Base-by-base conservation (phyloP, 1,140 invertebrate species). In the Drosophila mojavensis region DNA sequence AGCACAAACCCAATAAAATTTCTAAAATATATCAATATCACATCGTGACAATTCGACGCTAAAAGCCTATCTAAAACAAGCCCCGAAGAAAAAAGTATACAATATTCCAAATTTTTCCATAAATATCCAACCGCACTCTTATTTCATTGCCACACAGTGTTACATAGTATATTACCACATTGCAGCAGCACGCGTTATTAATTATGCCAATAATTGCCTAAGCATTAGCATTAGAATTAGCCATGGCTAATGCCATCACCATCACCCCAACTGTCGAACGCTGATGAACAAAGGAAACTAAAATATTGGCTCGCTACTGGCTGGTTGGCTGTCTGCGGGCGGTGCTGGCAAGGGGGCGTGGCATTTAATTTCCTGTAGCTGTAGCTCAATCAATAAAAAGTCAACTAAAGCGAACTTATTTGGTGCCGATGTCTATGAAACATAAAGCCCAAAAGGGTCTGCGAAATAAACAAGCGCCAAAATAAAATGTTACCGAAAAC, bases 361-460 rank as follows among this genome's bases (percentile, higher is more conserved):
- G 72, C 76, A 82, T 88, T 86, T 86, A 88, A 88, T 88, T 86
- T 86, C 83, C 82, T 88, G 82, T 75, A 61, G 47, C 64, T 55
- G 54, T 68, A 39, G 36, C 36, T 39, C 55, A 75, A 68, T 69
- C 63, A 88, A 86, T 85, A 85, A 78, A 69, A 71, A 70, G 30
- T 60, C 64, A 88, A 88, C 83, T 83, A 83, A 86, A 77, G 50
- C 54, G 58, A 62, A 73, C 82, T 76, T 66, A 79, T 76, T 81
- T 75, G 75, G 56, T 70, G 82, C 60, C 75, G 81, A 86, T 88
- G 69, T 68, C 65, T 62, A 43, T 24, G 43, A 50, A 62, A 62
- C 51, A 69, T 74, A 74, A 73, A 50, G 50, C 56, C 64, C 64
- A 68, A 69, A 74, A 69, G 71, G 73, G 82, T 62, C 55, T 53